phyloP scores from a whole-genome alignment of 2,113 vertebrate genomes.

The Crotophaga sulcirostris region DNA sequence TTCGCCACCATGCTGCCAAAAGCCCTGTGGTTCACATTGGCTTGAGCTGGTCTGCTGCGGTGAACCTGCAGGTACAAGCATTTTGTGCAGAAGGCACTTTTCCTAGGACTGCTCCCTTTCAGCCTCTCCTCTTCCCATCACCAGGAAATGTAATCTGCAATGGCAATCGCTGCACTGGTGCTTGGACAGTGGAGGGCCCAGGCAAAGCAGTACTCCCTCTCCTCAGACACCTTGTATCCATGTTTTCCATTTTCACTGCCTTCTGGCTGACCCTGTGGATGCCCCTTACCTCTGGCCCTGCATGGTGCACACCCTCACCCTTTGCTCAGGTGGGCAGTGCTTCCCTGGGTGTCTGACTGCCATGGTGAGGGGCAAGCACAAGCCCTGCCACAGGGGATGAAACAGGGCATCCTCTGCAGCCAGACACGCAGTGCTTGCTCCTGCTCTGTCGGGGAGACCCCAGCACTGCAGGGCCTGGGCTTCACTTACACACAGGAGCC shows the following conservation, averaged over 20 bases:
- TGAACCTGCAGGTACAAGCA: neutral
- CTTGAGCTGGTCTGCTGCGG: neutral
- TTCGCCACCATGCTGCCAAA: neutral
- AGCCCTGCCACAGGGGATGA: neutral
- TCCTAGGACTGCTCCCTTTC: neutral
- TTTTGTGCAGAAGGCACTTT: neutral
- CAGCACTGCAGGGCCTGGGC: accelerated
- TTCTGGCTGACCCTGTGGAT: neutral
- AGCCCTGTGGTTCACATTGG: neutral
- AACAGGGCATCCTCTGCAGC: neutral
- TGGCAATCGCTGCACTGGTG: accelerated
- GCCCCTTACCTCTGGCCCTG: neutral
- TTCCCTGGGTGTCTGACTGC: neutral
- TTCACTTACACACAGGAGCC: neutral
- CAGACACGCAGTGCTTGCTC: accelerated
- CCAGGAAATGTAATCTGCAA: neutral
- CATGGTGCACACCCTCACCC: neutral
- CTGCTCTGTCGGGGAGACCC: neutral
- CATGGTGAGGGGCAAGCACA: accelerated
- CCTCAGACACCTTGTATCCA: neutral
- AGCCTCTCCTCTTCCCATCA: neutral
- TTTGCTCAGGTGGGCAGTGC: neutral
- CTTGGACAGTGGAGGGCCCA: neutral
- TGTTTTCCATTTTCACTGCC: neutral
- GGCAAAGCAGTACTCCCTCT: neutral